A percentile compares a stretch with the other conserved stretches of the same genome.
These are phyloP conservation scores for Microlaimidae sp. DNA, from an alignment of 2,888 invertebrate species.

Conservation along the genomic window DNA sequence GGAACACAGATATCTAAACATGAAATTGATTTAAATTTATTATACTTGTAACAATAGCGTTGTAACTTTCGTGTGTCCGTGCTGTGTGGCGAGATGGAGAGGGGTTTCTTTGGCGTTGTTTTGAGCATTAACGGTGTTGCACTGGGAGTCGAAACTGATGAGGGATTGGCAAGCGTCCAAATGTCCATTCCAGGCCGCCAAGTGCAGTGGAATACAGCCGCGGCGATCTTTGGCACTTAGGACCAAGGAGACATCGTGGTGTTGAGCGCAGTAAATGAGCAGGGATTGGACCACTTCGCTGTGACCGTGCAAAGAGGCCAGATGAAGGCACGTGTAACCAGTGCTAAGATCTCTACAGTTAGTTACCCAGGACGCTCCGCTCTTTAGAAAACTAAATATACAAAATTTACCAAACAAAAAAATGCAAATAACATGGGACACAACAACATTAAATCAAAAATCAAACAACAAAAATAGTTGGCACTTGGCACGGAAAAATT, in stretches of 20 bases:
- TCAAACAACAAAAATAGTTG: too few relatives aligned
- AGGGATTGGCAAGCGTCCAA: conserved; percentile 17
- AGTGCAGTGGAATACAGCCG: conserved; percentile 27
- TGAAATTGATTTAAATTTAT: too few relatives aligned
- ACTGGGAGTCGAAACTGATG: neutral
- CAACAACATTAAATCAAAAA: too few relatives aligned
- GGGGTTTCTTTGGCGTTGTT: conserved; percentile 43
- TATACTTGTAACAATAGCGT: conserved; percentile 48
- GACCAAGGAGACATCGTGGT: conserved; percentile 19
- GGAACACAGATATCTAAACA: too few relatives aligned
- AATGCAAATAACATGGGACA: too few relatives aligned
- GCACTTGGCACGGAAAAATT: too few relatives aligned
- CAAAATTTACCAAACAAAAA: too few relatives aligned
- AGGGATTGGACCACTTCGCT: conserved; percentile 35
- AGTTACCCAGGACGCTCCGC: conserved; percentile 18
- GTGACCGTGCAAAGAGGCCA: conserved; percentile 57
- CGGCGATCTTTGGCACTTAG: conserved; percentile 19
- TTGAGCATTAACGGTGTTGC: conserved; percentile 17
- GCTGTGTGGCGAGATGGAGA: conserved; percentile 56
- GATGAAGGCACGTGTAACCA: conserved; percentile 49
- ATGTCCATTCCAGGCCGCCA: conserved; percentile 29
- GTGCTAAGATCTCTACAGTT: conserved; percentile 20
- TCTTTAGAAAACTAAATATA: neutral
- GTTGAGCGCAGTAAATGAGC: neutral
- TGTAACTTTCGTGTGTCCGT: conserved; percentile 52